Evolutionary conservation across 2,113 vertebrate species (phyloP), one percentile per base, ranked within the genome.

Genomic region (Nicator chloris): DNA sequence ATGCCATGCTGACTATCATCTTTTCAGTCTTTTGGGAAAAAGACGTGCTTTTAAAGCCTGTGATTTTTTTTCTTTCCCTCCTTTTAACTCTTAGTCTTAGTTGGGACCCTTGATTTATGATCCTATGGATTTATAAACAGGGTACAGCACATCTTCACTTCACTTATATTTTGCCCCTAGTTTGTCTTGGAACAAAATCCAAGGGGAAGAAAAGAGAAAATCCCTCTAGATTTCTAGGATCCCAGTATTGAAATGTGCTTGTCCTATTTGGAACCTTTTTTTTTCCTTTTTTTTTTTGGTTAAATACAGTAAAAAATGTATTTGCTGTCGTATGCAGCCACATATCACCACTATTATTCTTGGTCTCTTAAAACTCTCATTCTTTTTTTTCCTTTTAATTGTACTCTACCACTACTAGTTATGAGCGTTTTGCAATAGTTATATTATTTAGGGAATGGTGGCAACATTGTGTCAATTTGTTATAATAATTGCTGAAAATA

Each of bases 401-500:
- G 19, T 87, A 60, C 6, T 54, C 21, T 47, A 33, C 11, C 28
- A 63, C n/a, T 68, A 69, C 44, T 86, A 88, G 35, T 35, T 35
- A 18, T 10, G 37, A 81, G 23, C 15, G 23, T 57, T 92, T 94
- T 81, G 35, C 14, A 90, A 84, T 35, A 37, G 13, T 20, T 63
- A 33, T 33, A 47, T 76, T 72, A 63, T 85, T 61, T 86, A 70
- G 79, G 51, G 42, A 47, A 77, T 27, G 6, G 40, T 89, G n/a
- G 39, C 53, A 89, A 45, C 19, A 88, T 77, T 14, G 1, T 78
- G 42, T 89, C 79, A 70, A 57, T 88, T 91, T 88, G 44, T 59
- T 73, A 21, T 27, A 95, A 44, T 79, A 90, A 95, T 93, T 96
- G 77, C 35, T 91, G 44, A 82, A 84, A 96, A 70, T 78, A n/a